Conservation (phyloP, 2,797 vertebrate species). For the Sebastes alutus region DNA sequence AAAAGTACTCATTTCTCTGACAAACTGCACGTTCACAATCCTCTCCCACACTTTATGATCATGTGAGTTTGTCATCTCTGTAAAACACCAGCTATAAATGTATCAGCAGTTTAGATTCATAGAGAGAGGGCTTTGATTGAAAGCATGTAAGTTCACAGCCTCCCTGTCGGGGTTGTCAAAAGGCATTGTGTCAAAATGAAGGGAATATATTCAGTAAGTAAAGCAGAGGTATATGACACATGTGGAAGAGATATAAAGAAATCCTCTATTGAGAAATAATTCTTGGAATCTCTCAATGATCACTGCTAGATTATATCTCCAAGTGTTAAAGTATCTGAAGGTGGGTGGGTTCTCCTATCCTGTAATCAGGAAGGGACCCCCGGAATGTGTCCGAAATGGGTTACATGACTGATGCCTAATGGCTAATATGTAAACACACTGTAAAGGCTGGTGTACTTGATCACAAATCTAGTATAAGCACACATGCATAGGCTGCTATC, state of each 20-base stretch:
- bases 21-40: neutral
- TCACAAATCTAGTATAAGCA: slow-evolving; percentile 14
- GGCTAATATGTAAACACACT: slow-evolving; percentile 33
- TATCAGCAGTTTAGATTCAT: neutral
- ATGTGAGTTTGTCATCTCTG: neutral
- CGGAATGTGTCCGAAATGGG: neutral
- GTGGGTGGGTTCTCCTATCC: neutral
- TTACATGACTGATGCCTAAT: slow-evolving; percentile 29
- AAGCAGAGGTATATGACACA: neutral
- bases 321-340: neutral
- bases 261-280: neutral
- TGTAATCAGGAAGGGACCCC: neutral
- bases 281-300: neutral
- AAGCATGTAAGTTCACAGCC: neutral
- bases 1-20: neutral
- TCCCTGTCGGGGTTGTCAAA: neutral
- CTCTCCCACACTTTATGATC: neutral
- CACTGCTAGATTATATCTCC: neutral
- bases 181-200: neutral
- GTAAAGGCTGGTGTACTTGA: slow-evolving; percentile 17
- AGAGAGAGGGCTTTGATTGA: neutral
- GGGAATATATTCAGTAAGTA: neutral
- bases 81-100: neutral
- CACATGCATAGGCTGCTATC: slow-evolving; percentile 15
- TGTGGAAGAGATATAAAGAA: neutral